A percentile compares a stretch with the other conserved stretches of the same genome.
Evolutionary conservation across 2,888 invertebrate species (phyloP).

Genomic region (Onthophagus sagittarius): DNA sequence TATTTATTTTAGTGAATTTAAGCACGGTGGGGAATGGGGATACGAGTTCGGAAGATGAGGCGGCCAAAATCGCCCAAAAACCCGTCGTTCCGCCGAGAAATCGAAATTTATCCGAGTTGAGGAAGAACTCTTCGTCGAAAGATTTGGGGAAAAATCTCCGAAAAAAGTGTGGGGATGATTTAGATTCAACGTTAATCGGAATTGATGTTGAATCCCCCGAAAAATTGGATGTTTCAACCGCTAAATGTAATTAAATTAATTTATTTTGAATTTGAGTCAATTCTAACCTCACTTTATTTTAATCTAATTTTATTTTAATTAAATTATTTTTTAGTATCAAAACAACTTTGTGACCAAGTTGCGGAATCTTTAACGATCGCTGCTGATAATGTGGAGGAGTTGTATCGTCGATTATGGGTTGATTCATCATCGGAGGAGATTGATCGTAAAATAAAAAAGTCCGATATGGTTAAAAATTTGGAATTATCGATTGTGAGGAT

Average conservation of each 20-base stretch:
- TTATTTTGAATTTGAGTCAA: neutral
- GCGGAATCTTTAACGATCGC: conserved; percentile 61
- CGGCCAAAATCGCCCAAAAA: conserved; percentile 46
- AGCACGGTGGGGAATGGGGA: conserved; percentile 72
- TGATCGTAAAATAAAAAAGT: conserved; percentile 40
- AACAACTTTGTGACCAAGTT: conserved; percentile 59
- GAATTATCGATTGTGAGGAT: conserved; percentile 59
- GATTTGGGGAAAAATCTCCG: too few species aligned
- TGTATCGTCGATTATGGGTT: conserved; percentile 58
- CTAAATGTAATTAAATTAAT: conserved; percentile 49
- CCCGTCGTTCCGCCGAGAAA: conserved; percentile 60
- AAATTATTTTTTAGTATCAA: conserved; percentile 51
- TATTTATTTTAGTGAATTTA: conserved; percentile 61
- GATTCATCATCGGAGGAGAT: conserved; percentile 17
- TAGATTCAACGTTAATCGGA: conserved; percentile 26
- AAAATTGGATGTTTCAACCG: conserved; percentile 51
- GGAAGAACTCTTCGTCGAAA: neutral
- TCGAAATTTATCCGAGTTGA: conserved; percentile 11
- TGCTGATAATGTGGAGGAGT: conserved; percentile 66
- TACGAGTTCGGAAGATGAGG: conserved; percentile 72
- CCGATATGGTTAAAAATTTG: conserved; percentile 53
- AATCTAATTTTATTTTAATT: conserved; percentile 21
- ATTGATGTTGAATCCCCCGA: conserved; percentile 45
- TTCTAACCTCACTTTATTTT: neutral
- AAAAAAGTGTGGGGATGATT: neutral